Percentiles rank a stretch among this genome's conserved stretches.
Evolutionary conservation across 1,140 invertebrate species (phyloP).

Genomic region (Drosophila azteca): DNA sequence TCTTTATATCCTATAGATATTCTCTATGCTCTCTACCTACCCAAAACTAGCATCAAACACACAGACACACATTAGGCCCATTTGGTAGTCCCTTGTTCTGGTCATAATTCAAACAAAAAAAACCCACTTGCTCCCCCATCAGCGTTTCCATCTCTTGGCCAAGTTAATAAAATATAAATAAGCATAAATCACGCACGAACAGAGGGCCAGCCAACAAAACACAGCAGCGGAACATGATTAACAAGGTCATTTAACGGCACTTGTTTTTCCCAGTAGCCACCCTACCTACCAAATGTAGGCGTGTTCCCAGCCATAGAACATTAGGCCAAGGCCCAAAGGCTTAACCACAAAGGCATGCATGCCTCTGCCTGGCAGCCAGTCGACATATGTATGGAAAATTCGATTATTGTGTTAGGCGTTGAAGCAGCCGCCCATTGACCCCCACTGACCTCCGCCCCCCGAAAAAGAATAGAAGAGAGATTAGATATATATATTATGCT

Average conservation of each 20-base stretch:
- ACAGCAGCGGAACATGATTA: conserved; percentile 63
- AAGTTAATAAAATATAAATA: conserved; percentile 81
- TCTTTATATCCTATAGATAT: too few relatives aligned
- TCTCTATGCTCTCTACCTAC: too few relatives aligned
- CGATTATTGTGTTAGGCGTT: conserved; percentile 75
- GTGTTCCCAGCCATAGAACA: conserved; percentile 21
- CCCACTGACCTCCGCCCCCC: background rate
- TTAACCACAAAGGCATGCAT: conserved; percentile 43
- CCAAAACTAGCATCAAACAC: background rate
- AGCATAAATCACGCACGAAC: conserved; percentile 78
- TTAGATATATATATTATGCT: conserved; percentile 64
- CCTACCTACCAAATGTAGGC: conserved; percentile 44
- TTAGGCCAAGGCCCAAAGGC: conserved; percentile 55
- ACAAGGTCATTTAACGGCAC: conserved; percentile 77
- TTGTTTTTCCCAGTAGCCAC: conserved; percentile 42
- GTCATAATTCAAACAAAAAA: conserved; percentile 41
- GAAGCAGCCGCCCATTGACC: conserved; percentile 46
- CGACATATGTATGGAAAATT: conserved; percentile 48
- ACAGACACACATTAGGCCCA: conserved; percentile 17
- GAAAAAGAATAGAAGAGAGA: conserved; percentile 5
- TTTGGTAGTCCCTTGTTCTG: conserved; percentile 21
- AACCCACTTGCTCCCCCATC: background rate
- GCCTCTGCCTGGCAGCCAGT: too few relatives aligned
- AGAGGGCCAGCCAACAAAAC: conserved; percentile 52
- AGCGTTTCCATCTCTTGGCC: background rate